Conservation (phyloP, 2,888 invertebrate genomes). For the Hecatera dysodea region DNA sequence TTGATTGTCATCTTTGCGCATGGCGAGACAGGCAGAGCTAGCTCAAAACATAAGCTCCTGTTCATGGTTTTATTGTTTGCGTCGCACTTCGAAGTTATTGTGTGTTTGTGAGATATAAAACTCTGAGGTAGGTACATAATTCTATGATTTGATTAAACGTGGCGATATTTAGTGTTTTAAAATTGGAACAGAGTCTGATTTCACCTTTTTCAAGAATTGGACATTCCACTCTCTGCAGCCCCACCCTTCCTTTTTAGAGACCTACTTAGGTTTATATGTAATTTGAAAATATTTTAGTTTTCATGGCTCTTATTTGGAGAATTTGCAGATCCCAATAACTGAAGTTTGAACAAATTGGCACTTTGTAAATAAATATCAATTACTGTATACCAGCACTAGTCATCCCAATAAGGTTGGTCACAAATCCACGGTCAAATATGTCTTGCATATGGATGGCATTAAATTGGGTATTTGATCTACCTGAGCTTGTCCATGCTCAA, state of each 20-base stretch:
- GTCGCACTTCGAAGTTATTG: not conserved
- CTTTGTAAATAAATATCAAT: too few species aligned
- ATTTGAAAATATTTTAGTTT: too few species aligned
- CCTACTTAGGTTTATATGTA: not conserved
- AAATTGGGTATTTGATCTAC: too few species aligned
- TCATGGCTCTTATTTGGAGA: not conserved
- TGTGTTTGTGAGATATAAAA: not conserved
- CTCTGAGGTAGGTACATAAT: not conserved
- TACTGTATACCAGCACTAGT: too few species aligned
- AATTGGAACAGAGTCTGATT: not conserved
- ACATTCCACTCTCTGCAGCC: not conserved
- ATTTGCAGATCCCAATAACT: too few species aligned
- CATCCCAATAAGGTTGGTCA: too few species aligned
- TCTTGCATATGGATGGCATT: too few species aligned
- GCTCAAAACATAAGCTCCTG: not conserved
- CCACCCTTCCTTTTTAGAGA: not conserved
- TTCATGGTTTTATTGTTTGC: not conserved
- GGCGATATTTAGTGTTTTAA: too few species aligned
- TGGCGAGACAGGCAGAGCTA: slow-evolving; percentile 24
- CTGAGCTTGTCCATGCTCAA: too few species aligned
- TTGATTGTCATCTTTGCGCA: slow-evolving; percentile 46
- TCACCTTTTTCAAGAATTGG: not conserved
- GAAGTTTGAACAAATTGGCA: too few species aligned
- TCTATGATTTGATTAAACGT: not conserved
- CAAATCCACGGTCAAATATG: too few species aligned